Conservation (phyloP, 2,888 invertebrate species). For the Drosophila trichaetosa region DNA sequence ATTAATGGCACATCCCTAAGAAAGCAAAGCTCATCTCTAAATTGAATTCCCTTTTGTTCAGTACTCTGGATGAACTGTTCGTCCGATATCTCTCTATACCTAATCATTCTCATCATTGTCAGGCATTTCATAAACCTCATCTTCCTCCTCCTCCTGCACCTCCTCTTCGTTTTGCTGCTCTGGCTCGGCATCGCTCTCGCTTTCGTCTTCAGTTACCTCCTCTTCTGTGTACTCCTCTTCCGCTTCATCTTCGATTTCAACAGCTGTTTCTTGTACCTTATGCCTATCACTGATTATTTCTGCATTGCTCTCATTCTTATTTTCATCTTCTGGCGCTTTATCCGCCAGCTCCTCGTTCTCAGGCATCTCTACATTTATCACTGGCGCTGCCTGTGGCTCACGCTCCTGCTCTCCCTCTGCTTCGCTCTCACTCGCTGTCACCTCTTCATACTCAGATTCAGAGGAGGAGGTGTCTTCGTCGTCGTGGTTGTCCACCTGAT, state of each 20-base stretch:
- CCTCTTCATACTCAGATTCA: constrained; percentile 61
- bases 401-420: constrained; percentile 15
- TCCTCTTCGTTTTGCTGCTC: constrained; percentile 14
- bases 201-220: constrained; percentile 37
- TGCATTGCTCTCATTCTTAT: neutral
- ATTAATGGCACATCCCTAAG: neutral
- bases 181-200: constrained; percentile 16
- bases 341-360: constrained; percentile 44
- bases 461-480: constrained; percentile 45
- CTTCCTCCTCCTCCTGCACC: constrained; percentile 33
- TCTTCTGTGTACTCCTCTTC: constrained; percentile 53
- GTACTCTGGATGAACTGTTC: neutral
- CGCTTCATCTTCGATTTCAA: constrained; percentile 4
- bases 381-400: constrained; percentile 30
- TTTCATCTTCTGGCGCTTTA: constrained; percentile 44
- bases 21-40: neutral
- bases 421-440: constrained; percentile 64
- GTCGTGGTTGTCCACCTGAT: constrained; percentile 5
- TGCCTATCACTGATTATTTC: constrained; percentile 44
- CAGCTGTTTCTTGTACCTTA: constrained; percentile 9
- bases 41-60: neutral
- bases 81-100: neutral
- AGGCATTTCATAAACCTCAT: constrained; percentile 45
- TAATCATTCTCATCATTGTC: constrained; percentile 26
- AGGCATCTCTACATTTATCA: constrained; percentile 60